Evolutionary conservation across 2,888 invertebrate genomes (phyloP), one percentile per base, ranked within the genome.

Genomic region (Amblyjoppa proteus): DNA sequence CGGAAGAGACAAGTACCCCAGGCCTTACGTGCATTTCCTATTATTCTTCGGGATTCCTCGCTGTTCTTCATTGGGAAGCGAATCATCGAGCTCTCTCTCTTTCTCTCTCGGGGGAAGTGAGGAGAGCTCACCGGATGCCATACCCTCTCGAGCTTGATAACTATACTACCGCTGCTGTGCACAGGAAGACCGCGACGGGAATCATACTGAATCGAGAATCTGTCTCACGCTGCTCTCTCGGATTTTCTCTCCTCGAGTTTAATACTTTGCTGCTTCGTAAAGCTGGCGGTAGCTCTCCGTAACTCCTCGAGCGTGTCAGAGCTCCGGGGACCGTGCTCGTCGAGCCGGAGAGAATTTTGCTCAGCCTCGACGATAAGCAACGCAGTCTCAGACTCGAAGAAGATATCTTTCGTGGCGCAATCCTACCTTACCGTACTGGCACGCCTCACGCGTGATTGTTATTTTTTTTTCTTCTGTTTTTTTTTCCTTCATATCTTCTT

Each of bases 231-330:
- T 84, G 16, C 28, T 76, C 81, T 73, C 61, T 45, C 69, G 68
- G 58, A 11, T 45, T 45, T 45, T 58, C 73, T 73, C 34, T 20
- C 16, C 11, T 79, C 41, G 20, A 11, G 28, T 80, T 73, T 80
- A 31, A 73, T 56, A 73, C 71, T 73, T 77, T 51, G 76, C 58
- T 49, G 76, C 56, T 64, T 64, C 66, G 28, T 41, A 58, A 9
- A 13, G 51, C 38, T 61, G 53, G 34, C 45, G 45, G 31, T 9
- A 25, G 69, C 71, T 31, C 38, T 25, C 31, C 49, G 81, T 78
- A 76, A 53, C 82, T 84, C 80, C 86, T 85, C 70, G 81, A 88
- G 83, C 87, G 87, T 88, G 82, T 87, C 86, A 69, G 78, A 64
- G 66, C 78, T 56, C 70, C 13, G 56, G 70, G 53, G 70, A 31